Evolutionary conservation across 2,797 vertebrate genomes (phyloP), one percentile per base, ranked within the genome.

Genomic region (Decapterus maruadsi): DNA sequence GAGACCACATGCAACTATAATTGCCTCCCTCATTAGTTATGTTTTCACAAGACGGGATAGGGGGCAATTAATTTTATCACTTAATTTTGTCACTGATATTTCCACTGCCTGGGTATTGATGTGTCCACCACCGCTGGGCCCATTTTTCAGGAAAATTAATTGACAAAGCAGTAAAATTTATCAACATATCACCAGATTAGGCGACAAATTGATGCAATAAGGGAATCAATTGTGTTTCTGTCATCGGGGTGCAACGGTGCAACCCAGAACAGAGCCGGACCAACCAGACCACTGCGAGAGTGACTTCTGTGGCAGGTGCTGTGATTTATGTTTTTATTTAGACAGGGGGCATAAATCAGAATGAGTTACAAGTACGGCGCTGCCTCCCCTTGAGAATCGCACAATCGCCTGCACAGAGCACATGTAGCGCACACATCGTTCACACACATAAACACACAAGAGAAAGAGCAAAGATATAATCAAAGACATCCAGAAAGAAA

Each of bases 171-270:
- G 90, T 92, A 93, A 95, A 93, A 96, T 95, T 90, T 95, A 95
- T 95, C 95, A 95, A 95, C 94, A 95, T 95, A 95, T 95, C 94
- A 95, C 93, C 92, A 94, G 94, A 96, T 95, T 95, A 95, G 92
- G 93, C 88, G 94, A 95, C 95, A 96, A 96, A 95, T 95, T 95
- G 94, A 95, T 94, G 94, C 95, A 93, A 95, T 93, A 92, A 95
- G 94, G 93, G 93, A 95, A 96, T 96, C 95, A 96, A 96, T 96
- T 95, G 95, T 93, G 93, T 85, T 90, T 88, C 91, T 92, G 93
- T 93, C 94, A 92, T 74, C 65, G 68, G 92, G 88, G 87, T 55
- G 79, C 83, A 70, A 85, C 77, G 50, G 87, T 70, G 56, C 87
- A 85, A 82, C 80, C 83, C 86, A 60, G 89, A 86, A 76, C 87